Evolutionary conservation across 2,888 invertebrate genomes (phyloP), one percentile per base, ranked within the genome.

Genomic region (Allygus modestus): DNA sequence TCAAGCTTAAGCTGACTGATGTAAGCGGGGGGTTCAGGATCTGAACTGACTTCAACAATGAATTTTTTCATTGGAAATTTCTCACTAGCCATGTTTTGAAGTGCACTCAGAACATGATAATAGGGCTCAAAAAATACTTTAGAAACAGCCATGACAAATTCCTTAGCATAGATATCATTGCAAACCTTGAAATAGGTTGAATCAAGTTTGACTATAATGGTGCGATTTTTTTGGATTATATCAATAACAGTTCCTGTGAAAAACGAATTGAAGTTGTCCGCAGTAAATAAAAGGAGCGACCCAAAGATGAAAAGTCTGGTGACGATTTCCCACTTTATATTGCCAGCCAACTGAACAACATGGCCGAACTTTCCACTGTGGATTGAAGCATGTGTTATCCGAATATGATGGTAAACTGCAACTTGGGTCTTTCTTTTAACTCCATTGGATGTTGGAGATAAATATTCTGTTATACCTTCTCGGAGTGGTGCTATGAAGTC

Each of bases 121-220:
- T 97, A 97, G 0, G 96, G 95, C 88, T 97, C 97, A 89, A 97
- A 96, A 89, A 95, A 97, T 0, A 95, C 94, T 82, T 93, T 94
- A 79, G 95, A 94, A 89, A 96, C 96, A 0, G 95, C 92, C 95
- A 97, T 95, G 0, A 93, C 88, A 85, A 92, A 93, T 0, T 90
- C 86, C 84, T 91, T 89, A 0, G 90, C 89, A 43, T 88, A 88
- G 82, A 91, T 89, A 58, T 71, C 77, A 54, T 58, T 23, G 12
- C 58, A 58, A 4, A 12, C 79, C 31, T 26, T 58, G 20, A 17
- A 65, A 46, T 20, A 81, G 17, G 81, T 69, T 61, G 1, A 15
- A 81, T n/a, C 15, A 12, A 41, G 51, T 82, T 37, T n/a, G 31
- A 75, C 94, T 94, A 33, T 92, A 90, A 54, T 89, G 89, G 4